A percentile compares a stretch with the other conserved stretches of the same genome.
phyloP scores from a whole-genome alignment of 2,797 vertebrate species.

The Bradypodion ventrale region DNA sequence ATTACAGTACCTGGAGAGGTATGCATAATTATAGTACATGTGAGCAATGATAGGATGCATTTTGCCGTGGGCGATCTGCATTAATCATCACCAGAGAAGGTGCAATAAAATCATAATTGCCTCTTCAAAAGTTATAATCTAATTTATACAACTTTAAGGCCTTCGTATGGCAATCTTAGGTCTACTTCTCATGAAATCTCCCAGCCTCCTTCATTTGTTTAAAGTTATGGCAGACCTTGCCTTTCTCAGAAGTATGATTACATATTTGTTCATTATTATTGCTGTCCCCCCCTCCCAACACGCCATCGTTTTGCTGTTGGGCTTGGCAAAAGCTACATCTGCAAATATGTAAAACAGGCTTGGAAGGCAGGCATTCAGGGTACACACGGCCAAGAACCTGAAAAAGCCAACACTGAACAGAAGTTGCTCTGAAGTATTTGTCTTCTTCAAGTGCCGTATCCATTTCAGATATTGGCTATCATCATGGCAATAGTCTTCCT shows the following conservation, averaged over 20 bases:
- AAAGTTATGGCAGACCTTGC: slow-evolving; percentile 58
- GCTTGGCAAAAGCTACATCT: not conserved
- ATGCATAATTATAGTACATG: slow-evolving; percentile 82
- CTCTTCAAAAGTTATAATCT: slow-evolving; percentile 84
- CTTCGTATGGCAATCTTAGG: slow-evolving; percentile 68
- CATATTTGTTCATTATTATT: slow-evolving; percentile 50
- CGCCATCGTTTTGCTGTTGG: not conserved
- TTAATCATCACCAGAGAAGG: slow-evolving; percentile 83
- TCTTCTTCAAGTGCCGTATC: too few species aligned
- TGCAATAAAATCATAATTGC: slow-evolving; percentile 85
- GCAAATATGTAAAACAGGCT: not conserved
- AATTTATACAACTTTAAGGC: slow-evolving; percentile 74
- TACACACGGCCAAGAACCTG: not conserved
- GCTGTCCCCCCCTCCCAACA: too few species aligned
- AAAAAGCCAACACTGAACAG: not conserved
- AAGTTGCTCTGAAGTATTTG: too few species aligned
- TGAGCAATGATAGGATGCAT: slow-evolving; percentile 83
- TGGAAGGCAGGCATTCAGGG: not conserved
- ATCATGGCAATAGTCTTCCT: too few species aligned
- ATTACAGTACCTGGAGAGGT: slow-evolving; percentile 85
- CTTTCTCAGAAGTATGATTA: slow-evolving; percentile 63
- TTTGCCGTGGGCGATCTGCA: slow-evolving; percentile 78
- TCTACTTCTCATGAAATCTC: slow-evolving; percentile 43
- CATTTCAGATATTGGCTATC: too few species aligned
- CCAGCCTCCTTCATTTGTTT: slow-evolving; percentile 61